Base-by-base conservation (phyloP, 1,140 invertebrate species). In the Drosophila grimshawi region DNA sequence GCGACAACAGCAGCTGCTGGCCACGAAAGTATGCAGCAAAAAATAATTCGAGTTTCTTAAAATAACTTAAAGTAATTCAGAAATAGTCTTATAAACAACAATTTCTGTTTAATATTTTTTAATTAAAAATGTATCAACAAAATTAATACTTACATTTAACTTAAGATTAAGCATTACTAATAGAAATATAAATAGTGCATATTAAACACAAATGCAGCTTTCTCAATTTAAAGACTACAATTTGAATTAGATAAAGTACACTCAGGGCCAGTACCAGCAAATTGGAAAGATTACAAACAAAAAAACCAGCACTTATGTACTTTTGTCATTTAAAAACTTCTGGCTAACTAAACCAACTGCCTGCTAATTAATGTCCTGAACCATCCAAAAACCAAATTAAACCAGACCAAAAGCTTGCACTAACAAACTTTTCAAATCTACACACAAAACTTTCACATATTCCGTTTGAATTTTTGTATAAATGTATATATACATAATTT, bases 1-100 rank as follows among this genome's bases (percentile, higher is more conserved):
- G 68, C 45, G 35, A 65, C 69, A 57, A 19, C 41, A 32, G 57
- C 57, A 46, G 56, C 49, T 41, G 63, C 39, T 74, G 43, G 57
- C 57, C 65, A 29, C 3, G 56, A 62, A 74, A 62, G 43, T 68
- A 56, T 74, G 64, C 64, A 19, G 32, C 43, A 49, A 27, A 61
- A 55, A 57, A 43, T 1, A 57, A n/a, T 55, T 8, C 7, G 37
- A 45, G 46, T 48, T 11, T 11, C 32, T n/a, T 7, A 10, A 19
- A 45, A 59, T 11, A 41, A 27, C 39, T 45, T 37, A 7, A 53
- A 55, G 7, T 19, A 8, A 3, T 33, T 53, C 19, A 19, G 37
- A 39, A 55, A 27, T 37, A 2, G 11, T 10, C 0, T 39, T 10
- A 27, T 19, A 33, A 46, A 10, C 11, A 11, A 19, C 6, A 46